These are phyloP conservation scores for Ficedula albicollis DNA, from an alignment of 2,797 vertebrate species.

Conservation along the genomic window DNA sequence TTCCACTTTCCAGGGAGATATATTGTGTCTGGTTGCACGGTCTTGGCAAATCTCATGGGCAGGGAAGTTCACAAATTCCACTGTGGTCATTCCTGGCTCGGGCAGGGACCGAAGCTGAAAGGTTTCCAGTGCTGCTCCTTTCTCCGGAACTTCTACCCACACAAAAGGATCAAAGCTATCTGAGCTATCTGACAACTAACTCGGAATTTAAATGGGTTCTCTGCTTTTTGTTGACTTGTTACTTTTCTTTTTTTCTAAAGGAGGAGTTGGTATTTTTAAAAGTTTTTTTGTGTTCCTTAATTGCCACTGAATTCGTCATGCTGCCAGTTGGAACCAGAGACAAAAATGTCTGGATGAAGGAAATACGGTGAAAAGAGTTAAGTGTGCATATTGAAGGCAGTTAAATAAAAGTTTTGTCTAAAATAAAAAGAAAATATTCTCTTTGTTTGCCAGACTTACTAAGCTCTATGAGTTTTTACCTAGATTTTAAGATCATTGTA, in stretches of 20 bases:
- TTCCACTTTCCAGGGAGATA: background rate
- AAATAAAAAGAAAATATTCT: background rate
- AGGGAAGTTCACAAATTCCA: background rate
- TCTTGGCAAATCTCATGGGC: background rate
- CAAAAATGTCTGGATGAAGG: background rate
- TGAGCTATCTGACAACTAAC: background rate
- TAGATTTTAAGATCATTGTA: background rate
- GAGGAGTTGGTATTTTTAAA: background rate
- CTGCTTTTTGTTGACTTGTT: background rate
- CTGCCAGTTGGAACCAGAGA: background rate
- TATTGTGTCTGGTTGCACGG: background rate
- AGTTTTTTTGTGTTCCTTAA: background rate
- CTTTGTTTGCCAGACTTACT: background rate
- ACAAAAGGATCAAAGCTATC: background rate
- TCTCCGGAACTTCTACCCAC: background rate
- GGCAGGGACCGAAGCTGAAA: background rate
- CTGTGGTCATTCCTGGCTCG: background rate
- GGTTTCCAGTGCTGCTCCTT: background rate
- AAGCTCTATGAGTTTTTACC: background rate
- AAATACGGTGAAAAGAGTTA: background rate
- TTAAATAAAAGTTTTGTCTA: background rate
- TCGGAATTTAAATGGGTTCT: background rate
- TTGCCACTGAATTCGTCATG: background rate
- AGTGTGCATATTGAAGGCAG: background rate
- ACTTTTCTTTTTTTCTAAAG: background rate